Base-by-base conservation (phyloP, 2,113 vertebrate species). In the Alethe castanea region DNA sequence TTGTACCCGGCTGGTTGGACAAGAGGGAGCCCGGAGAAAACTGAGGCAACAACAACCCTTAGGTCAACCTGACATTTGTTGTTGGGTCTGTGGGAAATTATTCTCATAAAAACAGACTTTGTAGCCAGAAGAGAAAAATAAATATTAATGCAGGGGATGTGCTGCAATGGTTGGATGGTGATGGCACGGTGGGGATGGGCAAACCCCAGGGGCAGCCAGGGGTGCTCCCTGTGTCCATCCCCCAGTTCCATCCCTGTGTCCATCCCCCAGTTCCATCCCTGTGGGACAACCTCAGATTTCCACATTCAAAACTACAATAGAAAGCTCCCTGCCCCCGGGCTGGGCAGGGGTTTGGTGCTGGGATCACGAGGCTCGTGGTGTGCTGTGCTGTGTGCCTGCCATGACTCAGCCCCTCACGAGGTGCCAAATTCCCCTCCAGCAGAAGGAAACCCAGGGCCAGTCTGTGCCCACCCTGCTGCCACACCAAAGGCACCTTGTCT, bases 1-100 rank as follows among this genome's bases (percentile, higher is more conserved):
- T 77, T 77, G 95, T 95, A 93, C 95, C 90, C 90, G 6, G 57
- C 70, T 69, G 19, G 6, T 26, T 45, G 79, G 79, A 47, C 90
- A 17, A 61, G 64, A 94, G 61, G 73, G 59, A 95, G 60, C 92
- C 78, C 2, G 3, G 33, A 48, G 66, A 64, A 93, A 54, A 57
- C 1, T 5, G 48, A 81, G 87, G 85, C 67, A 85, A 64, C 70
- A 95, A 86, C 74, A 88, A 9, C 28, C 66, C 79, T 82, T 18
- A 61, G 96, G 96, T 96, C 94, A 95, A 72, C 76, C 79, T 95
- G 96, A 95, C 96, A 94, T 95, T 96, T 85, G 61, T 40, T 85
- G 71, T 91, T 73, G 74, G 20, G 44, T 20, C 74, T 91, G 36
- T 82, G 85, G 87, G 92, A 85, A 94, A 93, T 85, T 20, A 60